phyloP scores from a whole-genome alignment of 2,888 invertebrate genomes.

The Drosophila mulleri region DNA sequence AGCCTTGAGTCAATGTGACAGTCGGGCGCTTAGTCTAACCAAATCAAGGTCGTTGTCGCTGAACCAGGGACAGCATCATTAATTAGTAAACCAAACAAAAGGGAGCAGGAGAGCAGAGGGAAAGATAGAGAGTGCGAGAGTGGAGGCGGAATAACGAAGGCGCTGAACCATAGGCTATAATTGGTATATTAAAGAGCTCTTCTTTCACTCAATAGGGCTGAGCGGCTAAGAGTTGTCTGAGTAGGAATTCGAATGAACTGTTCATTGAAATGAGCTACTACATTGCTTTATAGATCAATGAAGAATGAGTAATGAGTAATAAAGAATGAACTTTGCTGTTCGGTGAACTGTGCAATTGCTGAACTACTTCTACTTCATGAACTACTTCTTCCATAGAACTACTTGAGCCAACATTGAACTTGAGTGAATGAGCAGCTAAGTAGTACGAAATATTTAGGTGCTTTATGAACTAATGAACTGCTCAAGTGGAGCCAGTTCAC shows the following conservation, averaged over 20 bases:
- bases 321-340: background rate
- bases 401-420: too few species aligned
- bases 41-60: conserved; percentile 51
- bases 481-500: background rate
- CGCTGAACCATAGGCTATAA: background rate
- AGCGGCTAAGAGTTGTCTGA: background rate
- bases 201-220: background rate
- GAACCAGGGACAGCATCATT: conserved; percentile 55
- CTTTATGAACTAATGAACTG: background rate
- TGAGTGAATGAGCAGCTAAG: background rate
- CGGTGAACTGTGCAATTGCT: background rate
- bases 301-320: too few species aligned
- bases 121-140: background rate
- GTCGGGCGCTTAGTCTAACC: conserved; percentile 10
- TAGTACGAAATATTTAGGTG: background rate
- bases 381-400: too few species aligned
- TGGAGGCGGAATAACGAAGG: background rate
- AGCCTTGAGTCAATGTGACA: conserved; percentile 45
- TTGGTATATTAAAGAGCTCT: conserved; percentile 1
- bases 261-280: background rate
- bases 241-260: background rate
- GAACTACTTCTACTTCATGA: too few species aligned
- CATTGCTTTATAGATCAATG: background rate
- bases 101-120: too few species aligned
- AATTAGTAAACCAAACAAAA: conserved; percentile 53